Evolutionary conservation across 2,797 vertebrate genomes (phyloP).

Genomic region (Tachyglossus aculeatus): DNA sequence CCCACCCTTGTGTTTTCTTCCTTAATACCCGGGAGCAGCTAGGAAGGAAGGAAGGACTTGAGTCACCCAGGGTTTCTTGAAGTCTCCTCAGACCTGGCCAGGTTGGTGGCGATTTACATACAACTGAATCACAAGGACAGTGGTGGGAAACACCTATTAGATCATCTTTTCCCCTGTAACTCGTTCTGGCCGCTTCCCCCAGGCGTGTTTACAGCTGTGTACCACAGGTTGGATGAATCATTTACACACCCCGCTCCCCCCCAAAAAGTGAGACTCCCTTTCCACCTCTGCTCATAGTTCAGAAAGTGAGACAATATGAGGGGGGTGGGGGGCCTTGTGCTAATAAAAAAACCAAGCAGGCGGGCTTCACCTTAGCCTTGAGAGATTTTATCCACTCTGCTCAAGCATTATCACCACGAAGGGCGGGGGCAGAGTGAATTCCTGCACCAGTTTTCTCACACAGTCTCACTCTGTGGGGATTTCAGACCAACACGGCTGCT

Average conservation of each 20-base stretch:
- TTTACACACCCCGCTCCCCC: too few species aligned
- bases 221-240: background rate
- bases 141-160: background rate
- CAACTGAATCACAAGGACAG: slow-evolving; percentile 11
- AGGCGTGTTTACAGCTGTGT: slow-evolving; percentile 3
- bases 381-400: background rate
- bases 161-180: background rate
- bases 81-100: background rate
- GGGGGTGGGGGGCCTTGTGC: background rate
- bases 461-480: slow-evolving; percentile 8
- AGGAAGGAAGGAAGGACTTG: background rate
- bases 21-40: too few species aligned
- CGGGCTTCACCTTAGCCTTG: slow-evolving; percentile 16
- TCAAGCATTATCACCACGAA: slow-evolving; percentile 20
- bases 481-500: background rate
- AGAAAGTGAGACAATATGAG: background rate
- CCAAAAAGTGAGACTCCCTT: background rate
- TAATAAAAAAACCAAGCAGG: slow-evolving; percentile 14
- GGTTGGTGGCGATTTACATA: background rate
- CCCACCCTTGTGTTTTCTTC: too few species aligned
- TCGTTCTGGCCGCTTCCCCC: background rate
- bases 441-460: slow-evolving; percentile 4
- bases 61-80: background rate
- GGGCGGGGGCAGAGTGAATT: slow-evolving; percentile 14
- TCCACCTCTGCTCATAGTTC: slow-evolving; percentile 10